phyloP scores from a whole-genome alignment of 2,888 invertebrate species.

The Hymenopus coronatus region DNA sequence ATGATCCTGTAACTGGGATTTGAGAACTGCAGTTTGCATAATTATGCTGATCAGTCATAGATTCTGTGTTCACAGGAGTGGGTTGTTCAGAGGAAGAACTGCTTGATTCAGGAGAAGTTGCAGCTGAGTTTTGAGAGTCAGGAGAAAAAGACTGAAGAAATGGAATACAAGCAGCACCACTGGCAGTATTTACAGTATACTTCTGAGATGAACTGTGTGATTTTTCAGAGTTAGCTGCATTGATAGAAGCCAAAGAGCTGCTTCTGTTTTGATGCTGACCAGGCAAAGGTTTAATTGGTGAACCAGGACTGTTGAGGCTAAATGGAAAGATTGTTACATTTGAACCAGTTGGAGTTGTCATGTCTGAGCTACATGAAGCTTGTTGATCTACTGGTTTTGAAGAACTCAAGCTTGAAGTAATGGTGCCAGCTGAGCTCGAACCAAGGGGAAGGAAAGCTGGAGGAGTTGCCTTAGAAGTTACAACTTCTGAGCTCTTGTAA shows the following conservation, averaged over 20 bases:
- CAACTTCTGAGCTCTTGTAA: slow-evolving; percentile 46
- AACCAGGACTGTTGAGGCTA: slow-evolving; percentile 64
- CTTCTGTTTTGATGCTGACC: slow-evolving; percentile 27
- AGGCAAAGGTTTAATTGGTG: slow-evolving; percentile 55
- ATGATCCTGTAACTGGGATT: not conserved
- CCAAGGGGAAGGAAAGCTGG: slow-evolving; percentile 50
- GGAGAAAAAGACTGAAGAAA: slow-evolving; percentile 20
- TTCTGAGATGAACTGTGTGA: slow-evolving; percentile 40
- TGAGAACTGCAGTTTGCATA: slow-evolving; percentile 46
- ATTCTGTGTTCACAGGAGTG: slow-evolving; percentile 44
- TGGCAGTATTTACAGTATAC: slow-evolving; percentile 44
- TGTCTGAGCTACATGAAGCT: slow-evolving; percentile 45
- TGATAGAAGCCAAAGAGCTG: slow-evolving; percentile 14
- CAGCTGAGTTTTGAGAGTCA: slow-evolving; percentile 36
- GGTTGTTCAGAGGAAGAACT: slow-evolving; percentile 37
- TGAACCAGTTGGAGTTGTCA: slow-evolving; percentile 58
- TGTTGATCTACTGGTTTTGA: slow-evolving; percentile 44
- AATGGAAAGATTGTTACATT: slow-evolving; percentile 65
- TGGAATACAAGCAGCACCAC: slow-evolving; percentile 41
- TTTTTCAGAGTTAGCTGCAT: not conserved
- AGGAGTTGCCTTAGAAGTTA: slow-evolving; percentile 48
- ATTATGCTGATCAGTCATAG: slow-evolving; percentile 41
- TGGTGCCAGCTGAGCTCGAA: slow-evolving; percentile 45
- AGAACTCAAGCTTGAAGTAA: slow-evolving; percentile 49
- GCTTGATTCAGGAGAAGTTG: slow-evolving; percentile 41